These are phyloP conservation scores for Lagorchestes hirsutus DNA, from an alignment of 2,797 vertebrate genomes.

Conservation along the genomic window DNA sequence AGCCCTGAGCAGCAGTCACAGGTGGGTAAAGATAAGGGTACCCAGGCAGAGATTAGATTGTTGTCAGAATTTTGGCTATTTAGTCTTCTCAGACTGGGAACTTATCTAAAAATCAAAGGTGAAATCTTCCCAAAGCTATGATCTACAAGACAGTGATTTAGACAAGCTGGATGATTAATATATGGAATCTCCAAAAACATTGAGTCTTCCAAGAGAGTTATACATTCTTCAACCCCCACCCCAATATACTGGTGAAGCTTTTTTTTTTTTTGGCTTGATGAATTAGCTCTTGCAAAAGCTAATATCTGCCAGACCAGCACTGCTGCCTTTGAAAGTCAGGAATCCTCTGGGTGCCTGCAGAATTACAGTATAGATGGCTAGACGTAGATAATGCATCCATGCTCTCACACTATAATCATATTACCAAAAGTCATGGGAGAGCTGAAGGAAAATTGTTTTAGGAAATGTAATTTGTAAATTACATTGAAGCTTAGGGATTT, in stretches of 20 bases:
- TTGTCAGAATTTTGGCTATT: neutral
- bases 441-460: constrained; percentile 19
- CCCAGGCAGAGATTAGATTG: constrained; percentile 7
- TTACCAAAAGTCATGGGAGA: neutral
- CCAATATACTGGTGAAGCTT: neutral
- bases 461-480: constrained; percentile 53
- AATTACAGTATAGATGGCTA: neutral
- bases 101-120: neutral
- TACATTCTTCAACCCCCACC: neutral
- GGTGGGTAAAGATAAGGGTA: neutral
- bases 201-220: neutral
- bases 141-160: neutral
- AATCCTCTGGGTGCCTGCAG: neutral
- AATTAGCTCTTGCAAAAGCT: neutral
- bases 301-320: neutral
- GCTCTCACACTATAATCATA: neutral
- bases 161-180: constrained; percentile 4
- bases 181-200: neutral
- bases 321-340: neutral
- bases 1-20: neutral
- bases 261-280: neutral
- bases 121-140: constrained; percentile 13
- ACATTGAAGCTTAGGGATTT: constrained; percentile 17
- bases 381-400: neutral
- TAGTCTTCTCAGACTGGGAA: neutral